Percentiles rank a stretch among this genome's conserved stretches.
Conservation (phyloP, 2,113 vertebrate genomes). For the Porphyrio hochstetteri region DNA sequence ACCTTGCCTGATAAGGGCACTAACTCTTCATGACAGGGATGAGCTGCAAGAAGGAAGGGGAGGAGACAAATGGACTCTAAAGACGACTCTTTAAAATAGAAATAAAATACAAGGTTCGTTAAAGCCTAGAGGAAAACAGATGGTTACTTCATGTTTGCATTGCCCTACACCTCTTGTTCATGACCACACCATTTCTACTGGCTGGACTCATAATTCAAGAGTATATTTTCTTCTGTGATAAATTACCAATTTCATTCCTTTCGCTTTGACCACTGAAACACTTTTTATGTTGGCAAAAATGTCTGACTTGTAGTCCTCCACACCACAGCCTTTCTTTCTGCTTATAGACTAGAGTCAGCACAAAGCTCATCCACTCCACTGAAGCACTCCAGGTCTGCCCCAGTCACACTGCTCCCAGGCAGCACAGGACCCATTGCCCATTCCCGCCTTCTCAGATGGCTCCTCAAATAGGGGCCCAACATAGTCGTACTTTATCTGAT, state of each 20-base stretch:
- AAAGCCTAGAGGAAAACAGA: slow-evolving; percentile 31
- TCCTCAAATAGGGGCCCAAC: not conserved
- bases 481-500: not conserved
- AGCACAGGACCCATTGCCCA: not conserved
- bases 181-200: not conserved
- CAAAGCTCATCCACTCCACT: not conserved
- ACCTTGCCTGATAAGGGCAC: slow-evolving; percentile 69
- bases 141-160: slow-evolving; percentile 33
- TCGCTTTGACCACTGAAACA: not conserved
- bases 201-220: not conserved
- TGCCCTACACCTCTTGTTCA: not conserved
- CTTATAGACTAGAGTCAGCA: not conserved
- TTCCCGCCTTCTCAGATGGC: not conserved
- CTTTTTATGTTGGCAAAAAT: not conserved
- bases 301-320: not conserved
- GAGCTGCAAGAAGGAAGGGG: slow-evolving; percentile 9
- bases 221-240: not conserved
- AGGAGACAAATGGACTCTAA: not conserved
- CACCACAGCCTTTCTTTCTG: not conserved
- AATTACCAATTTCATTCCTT: not conserved
- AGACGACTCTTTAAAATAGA: slow-evolving; percentile 30
- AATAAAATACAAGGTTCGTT: not conserved
- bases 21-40: slow-evolving; percentile 26
- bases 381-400: not conserved
- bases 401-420: not conserved